Conservation (phyloP, 2,888 invertebrate species). For the Aporophyla lueneburgensis region DNA sequence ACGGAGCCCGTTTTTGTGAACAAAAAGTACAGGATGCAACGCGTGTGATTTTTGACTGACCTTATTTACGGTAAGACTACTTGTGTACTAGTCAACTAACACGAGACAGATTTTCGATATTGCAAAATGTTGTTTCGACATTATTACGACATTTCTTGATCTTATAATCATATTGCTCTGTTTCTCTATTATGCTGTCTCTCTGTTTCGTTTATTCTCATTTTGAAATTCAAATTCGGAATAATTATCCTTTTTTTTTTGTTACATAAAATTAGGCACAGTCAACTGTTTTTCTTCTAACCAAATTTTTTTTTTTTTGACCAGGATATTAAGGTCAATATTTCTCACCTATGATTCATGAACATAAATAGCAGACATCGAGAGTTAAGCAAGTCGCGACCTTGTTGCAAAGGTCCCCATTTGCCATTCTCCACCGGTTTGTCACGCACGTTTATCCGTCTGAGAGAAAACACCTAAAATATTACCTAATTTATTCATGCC, state of each 20-base stretch:
- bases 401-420: conserved; percentile 82
- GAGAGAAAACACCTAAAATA: conserved; percentile 66
- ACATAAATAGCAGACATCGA: conserved; percentile 61
- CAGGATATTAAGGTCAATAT: conserved; percentile 65
- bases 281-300: not conserved
- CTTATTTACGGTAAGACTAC: conserved; percentile 61
- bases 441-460: conserved; percentile 74
- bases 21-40: conserved; percentile 79
- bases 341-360: conserved; percentile 65
- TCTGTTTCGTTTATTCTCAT: too few relatives aligned
- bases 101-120: conserved; percentile 11
- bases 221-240: conserved; percentile 32
- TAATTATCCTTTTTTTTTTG: not conserved
- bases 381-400: conserved; percentile 78
- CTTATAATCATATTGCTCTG: conserved; percentile 25
- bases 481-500: conserved; percentile 59
- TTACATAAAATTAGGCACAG: not conserved
- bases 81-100: conserved; percentile 23
- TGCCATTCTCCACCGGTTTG: conserved; percentile 83
- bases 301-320: conserved; percentile 30
- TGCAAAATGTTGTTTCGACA: conserved; percentile 39
- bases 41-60: conserved; percentile 77
- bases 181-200: conserved; percentile 12
- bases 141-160: conserved; percentile 54
- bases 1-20: conserved; percentile 76